Evolutionary conservation across 2,113 vertebrate species (phyloP), one percentile per base, ranked within the genome.

Genomic region (Pteronura brasiliensis): DNA sequence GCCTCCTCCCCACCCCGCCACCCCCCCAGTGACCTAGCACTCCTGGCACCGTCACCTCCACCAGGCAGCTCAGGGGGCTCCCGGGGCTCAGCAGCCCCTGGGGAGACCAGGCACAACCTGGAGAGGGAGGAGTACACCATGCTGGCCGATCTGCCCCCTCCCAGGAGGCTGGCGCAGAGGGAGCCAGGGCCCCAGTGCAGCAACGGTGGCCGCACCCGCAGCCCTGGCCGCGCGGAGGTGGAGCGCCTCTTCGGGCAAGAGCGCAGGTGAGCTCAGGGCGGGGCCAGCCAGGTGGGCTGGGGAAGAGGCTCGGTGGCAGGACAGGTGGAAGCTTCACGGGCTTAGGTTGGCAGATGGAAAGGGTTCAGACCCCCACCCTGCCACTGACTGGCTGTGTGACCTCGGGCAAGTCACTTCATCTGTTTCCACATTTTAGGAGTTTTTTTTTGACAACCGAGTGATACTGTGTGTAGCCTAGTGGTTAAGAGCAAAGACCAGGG

Each of bases 171-270:
- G 80, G 67, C 98, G 36, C 99, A 99, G 89, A 98, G 95, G 85
- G 98, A 99, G 7, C 98, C 98, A 25, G 97, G 86, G 8, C 93
- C 95, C 84, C 88, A 77, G 93, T 10, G 83, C 1, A 71, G 93
- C 97, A 98, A 61, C 67, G 95, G 61, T 39, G 87, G 92, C 94
- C 99, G 98, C 80, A 99, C 85, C 14, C 99, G 97, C 91, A 99
- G 99, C 77, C 98, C 99, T 0, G 99, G 99, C 34, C 99, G 99
- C 11, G 99, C 99, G 88, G 99, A 99, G 95, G 99, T 99, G 97
- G 99, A 99, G 92, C 99, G 99, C 98, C 99, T 99, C 31, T 99
- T 99, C 98, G 99, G 99, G 98, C 99, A 98, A 21, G 99, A 98
- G 90, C 98, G 98, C 96, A 99, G 98, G 98, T 99, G 98, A 99